A percentile compares a stretch with the other conserved stretches of the same genome.
Conservation (phyloP, 2,113 vertebrate species). For the Colinus virginianus region DNA sequence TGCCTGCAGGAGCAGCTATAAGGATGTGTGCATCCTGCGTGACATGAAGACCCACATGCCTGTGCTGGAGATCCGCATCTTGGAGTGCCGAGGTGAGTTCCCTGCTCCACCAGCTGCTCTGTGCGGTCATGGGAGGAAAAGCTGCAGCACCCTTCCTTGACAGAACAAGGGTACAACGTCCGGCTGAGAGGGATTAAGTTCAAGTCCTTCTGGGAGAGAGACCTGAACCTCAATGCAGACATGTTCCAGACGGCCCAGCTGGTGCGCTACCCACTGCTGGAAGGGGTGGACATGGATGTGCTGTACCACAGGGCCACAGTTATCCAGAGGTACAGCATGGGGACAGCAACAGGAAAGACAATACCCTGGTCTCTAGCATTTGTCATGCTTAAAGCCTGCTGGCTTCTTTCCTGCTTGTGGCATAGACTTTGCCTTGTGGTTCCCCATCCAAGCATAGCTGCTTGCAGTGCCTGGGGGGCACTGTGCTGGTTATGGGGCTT, state of each 20-base stretch:
- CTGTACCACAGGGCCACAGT: slow-evolving; percentile 91
- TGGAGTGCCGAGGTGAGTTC: slow-evolving; percentile 90
- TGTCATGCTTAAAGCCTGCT: neutral
- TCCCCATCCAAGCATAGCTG: neutral
- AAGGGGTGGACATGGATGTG: slow-evolving; percentile 83
- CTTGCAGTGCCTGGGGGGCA: neutral
- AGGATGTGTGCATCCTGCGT: slow-evolving; percentile 90
- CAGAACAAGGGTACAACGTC: slow-evolving; percentile 93
- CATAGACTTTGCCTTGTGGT: neutral
- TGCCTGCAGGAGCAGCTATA: slow-evolving; percentile 86
- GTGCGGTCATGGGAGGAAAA: neutral
- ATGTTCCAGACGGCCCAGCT: slow-evolving; percentile 90
- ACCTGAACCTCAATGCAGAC: slow-evolving; percentile 88
- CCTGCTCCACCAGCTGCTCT: neutral
- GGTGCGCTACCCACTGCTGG: slow-evolving; percentile 93
- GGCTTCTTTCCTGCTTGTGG: neutral
- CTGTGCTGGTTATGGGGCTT: fast-evolving
- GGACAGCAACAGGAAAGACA: neutral
- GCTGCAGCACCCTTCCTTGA: neutral
- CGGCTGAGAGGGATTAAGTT: slow-evolving; percentile 94
- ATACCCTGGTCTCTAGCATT: neutral
- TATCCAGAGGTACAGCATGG: slow-evolving; percentile 85
- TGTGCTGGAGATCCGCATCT: slow-evolving; percentile 92
- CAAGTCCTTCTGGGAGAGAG: slow-evolving; percentile 89
- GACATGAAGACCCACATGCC: slow-evolving; percentile 90